These are phyloP conservation scores for Acanthornis magna DNA, from an alignment of 2,797 vertebrate species.

Conservation along the genomic window DNA sequence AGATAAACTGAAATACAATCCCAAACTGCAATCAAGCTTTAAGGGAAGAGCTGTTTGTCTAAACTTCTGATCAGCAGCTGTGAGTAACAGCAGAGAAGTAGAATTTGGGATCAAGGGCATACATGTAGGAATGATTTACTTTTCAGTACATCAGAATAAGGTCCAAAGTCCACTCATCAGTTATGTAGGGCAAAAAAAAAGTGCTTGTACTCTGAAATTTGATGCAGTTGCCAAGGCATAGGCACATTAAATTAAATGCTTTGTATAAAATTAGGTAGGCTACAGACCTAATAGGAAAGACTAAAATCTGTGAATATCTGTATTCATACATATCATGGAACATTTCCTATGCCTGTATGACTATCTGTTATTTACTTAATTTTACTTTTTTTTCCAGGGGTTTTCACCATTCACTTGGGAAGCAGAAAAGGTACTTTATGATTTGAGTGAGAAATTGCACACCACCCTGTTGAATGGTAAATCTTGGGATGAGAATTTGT, in stretches of 20 bases:
- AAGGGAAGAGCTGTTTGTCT: background rate
- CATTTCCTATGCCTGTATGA: background rate
- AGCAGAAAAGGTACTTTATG: background rate
- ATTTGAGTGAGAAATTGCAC: background rate
- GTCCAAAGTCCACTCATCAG: background rate
- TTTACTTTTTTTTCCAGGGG: background rate
- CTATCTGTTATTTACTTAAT: background rate
- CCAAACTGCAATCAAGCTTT: background rate
- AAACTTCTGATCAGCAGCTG: background rate
- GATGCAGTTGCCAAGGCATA: background rate
- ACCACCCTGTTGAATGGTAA: background rate
- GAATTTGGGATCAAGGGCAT: background rate
- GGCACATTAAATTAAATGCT: background rate
- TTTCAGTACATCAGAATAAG: background rate
- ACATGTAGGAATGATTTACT: background rate
- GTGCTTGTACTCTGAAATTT: background rate
- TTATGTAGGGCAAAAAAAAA: background rate
- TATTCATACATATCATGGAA: background rate
- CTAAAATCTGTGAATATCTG: background rate
- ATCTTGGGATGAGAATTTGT: background rate
- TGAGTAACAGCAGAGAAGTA: conserved; percentile 7
- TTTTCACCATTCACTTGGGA: background rate
- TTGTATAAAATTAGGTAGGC: background rate
- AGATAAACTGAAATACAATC: conserved; percentile 9
- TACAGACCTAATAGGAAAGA: background rate